phyloP scores from a whole-genome alignment of 2,113 vertebrate species.

The Pachycephala philippinensis region DNA sequence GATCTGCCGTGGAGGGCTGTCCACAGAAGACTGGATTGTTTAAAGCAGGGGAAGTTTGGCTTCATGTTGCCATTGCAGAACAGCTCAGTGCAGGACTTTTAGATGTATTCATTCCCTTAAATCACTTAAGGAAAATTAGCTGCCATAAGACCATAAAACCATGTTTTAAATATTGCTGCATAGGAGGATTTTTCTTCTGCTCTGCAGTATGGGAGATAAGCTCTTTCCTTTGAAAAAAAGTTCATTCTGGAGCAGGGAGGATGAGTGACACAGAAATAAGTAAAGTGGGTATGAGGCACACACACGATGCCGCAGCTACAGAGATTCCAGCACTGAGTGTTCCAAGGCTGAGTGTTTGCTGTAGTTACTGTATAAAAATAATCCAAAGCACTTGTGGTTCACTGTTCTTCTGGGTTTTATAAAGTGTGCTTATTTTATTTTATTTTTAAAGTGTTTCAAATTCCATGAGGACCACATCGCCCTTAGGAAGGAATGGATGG shows the following conservation, averaged over 20 bases:
- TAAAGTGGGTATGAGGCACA: not conserved
- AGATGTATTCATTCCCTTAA: conserved; percentile 68
- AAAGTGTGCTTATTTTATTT: not conserved
- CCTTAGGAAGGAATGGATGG: not conserved
- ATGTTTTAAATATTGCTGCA: conserved; percentile 61
- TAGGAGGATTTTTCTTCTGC: conserved; percentile 38
- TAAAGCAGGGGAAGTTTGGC: not conserved
- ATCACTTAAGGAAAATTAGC: conserved; percentile 79
- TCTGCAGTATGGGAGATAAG: conserved; percentile 62
- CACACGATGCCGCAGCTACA: not conserved
- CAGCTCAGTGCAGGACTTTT: conserved; percentile 57
- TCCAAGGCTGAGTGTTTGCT: not conserved
- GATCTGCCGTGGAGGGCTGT: not conserved
- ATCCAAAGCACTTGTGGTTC: not conserved
- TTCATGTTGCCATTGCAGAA: conserved; percentile 27
- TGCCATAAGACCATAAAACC: conserved; percentile 70
- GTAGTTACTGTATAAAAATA: not conserved
- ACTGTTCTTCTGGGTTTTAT: not conserved
- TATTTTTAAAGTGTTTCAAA: not conserved
- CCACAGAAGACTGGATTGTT: not conserved
- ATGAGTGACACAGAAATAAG: conserved; percentile 7
- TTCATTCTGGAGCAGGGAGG: not conserved
- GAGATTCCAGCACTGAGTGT: not conserved
- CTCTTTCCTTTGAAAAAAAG: conserved; percentile 55
- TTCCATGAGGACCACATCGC: not conserved